Percentiles rank a stretch among this genome's conserved stretches.
Evolutionary conservation across 2,797 vertebrate genomes (phyloP).

Genomic region (Pelobates cultripes): DNA sequence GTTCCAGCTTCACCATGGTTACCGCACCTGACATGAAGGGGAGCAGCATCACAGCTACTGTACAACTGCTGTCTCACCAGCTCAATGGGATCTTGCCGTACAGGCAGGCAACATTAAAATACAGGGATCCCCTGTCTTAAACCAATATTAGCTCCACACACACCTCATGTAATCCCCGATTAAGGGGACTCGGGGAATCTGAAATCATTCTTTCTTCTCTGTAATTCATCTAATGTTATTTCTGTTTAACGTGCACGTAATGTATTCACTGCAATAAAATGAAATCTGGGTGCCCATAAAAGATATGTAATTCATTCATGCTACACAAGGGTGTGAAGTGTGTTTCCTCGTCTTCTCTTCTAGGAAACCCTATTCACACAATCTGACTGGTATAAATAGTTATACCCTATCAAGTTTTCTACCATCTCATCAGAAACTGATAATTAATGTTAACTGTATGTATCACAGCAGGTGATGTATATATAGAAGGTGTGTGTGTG

Average conservation of each 20-base stretch:
- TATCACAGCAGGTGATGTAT: too few species aligned
- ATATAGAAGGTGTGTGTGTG: too few species aligned
- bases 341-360: slow-evolving; percentile 3
- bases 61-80: slow-evolving; percentile 11
- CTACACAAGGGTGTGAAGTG: slow-evolving; percentile 3
- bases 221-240: background rate
- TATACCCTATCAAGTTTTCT: slow-evolving; percentile 3
- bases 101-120: slow-evolving; percentile 1
- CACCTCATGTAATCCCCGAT: background rate
- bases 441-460: too few species aligned
- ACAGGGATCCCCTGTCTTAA: slow-evolving; percentile 26
- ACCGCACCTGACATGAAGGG: slow-evolving; percentile 50
- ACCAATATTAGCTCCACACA: background rate
- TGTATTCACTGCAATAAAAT: slow-evolving; percentile 26
- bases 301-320: slow-evolving; percentile 6
- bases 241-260: background rate
- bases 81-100: background rate
- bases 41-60: slow-evolving; percentile 27
- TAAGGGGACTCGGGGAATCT: background rate
- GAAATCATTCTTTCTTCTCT: background rate
- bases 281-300: slow-evolving; percentile 4
- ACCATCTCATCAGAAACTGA: background rate
- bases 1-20: slow-evolving; percentile 56
- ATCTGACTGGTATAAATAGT: slow-evolving; percentile 10
- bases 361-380: slow-evolving; percentile 24